Base-by-base conservation (phyloP, 2,888 invertebrate genomes). In the Linnaemya tessellans region DNA sequence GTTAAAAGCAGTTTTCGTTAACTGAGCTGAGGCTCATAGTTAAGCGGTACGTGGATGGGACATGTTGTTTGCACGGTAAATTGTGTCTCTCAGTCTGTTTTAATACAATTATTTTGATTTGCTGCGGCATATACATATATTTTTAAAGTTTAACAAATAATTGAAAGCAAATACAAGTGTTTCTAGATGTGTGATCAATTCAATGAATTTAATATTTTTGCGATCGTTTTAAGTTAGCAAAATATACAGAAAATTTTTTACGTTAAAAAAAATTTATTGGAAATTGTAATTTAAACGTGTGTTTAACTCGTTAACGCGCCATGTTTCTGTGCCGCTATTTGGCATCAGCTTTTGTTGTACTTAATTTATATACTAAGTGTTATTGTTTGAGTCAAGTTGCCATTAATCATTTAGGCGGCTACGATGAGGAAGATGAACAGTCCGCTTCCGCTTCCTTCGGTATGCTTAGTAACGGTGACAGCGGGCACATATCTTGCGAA, bases 31-130 rank as follows among this genome's bases (percentile, higher is more conserved):
- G 65, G 41, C 64, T 88, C 88, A 90, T 89, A 89, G 89, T 88
- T 84, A 88, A 89, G 87, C 88, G 89, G 89, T 87, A 87, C 88
- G 88, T 89, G 89, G 88, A 88, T 62, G 81, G 83, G 87, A 87
- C 73, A 85, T 82, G 85, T 81, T 84, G 84, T 85, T 86, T 86
- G 15, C 25, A 64, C 88, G 88, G 86, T 81, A 71, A 75, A 85
- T 51, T 75, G 58, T 84, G 73, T 49, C n/a, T 22, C 22, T 68
- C 18, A 70, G 75, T 70, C 30, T 41, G 60, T 62, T 64, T 41
- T 67, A 58, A 38, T 75, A 30, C 3, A 49, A 56, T 35, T 65
- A 22, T 65, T 83, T 83, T 65, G 56, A 68, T 71, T 78, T 67
- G 58, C 5, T 25, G n/a, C 20, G 13, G n/a, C 54, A 70, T 54